Conservation (phyloP, 92 coral and sea anemone genomes). For the Hydrozoanthus gracilis region DNA sequence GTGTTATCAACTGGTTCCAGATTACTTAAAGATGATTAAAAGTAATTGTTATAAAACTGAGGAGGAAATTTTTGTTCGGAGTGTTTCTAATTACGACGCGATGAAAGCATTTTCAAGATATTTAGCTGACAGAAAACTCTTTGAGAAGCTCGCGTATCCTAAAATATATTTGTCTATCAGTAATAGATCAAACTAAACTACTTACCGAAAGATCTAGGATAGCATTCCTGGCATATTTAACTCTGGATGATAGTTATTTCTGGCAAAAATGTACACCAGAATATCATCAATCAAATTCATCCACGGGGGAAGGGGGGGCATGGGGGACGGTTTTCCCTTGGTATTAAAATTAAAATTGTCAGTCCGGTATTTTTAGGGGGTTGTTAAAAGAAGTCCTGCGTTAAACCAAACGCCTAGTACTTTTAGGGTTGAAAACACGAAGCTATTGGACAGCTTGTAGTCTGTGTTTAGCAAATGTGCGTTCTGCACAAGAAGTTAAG, state of each 20-base stretch:
- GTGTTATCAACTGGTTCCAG: constrained; percentile 40
- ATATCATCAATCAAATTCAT: too few species aligned
- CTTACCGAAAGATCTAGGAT: background rate
- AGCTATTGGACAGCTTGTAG: too few species aligned
- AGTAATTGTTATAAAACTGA: background rate
- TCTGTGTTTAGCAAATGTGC: too few species aligned
- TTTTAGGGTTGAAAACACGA: too few species aligned
- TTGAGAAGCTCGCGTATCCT: background rate
- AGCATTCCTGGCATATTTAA: constrained; percentile 20
- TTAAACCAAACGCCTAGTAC: too few species aligned
- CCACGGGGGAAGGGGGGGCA: too few species aligned
- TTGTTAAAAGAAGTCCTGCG: too few species aligned
- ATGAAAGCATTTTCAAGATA: constrained; percentile 28
- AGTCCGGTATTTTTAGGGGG: too few species aligned
- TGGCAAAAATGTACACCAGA: background rate
- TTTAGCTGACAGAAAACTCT: background rate
- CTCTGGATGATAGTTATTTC: background rate
- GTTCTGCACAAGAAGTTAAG: too few species aligned
- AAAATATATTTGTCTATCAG: background rate
- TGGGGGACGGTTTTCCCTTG: too few species aligned
- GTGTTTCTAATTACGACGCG: constrained; percentile 10
- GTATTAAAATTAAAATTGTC: too few species aligned
- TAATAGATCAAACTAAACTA: background rate
- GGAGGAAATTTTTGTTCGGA: background rate
- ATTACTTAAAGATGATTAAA: background rate